Percentiles rank a stretch among this genome's conserved stretches.
Conservation (phyloP, 2,113 vertebrate species). For the Odocoileus hemionus region DNA sequence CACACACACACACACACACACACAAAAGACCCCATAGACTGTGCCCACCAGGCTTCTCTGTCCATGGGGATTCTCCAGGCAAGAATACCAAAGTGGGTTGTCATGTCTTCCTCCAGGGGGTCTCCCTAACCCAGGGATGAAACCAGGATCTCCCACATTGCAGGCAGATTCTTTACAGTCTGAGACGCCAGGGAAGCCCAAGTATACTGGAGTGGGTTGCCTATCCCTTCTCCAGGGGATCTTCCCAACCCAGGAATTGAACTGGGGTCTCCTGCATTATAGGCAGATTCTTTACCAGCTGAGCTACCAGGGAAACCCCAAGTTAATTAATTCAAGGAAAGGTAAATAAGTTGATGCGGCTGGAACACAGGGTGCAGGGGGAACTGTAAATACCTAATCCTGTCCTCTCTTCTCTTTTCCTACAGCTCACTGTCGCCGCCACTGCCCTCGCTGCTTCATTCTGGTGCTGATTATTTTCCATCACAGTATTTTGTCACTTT, state of each 20-base stretch:
- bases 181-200: background rate
- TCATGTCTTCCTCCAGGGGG: background rate
- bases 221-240: background rate
- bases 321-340: background rate
- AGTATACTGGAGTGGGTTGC: background rate
- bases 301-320: background rate
- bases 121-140: background rate
- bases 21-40: background rate
- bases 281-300: background rate
- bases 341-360: background rate
- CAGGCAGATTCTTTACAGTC: background rate
- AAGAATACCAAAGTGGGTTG: background rate
- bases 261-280: background rate
- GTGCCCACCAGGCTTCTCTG: background rate
- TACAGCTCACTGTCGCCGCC: accelerated
- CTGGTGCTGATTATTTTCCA: background rate
- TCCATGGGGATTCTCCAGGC: background rate
- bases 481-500: background rate
- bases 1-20: background rate
- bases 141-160: background rate
- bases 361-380: background rate
- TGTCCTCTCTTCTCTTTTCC: no score
- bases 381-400: background rate
- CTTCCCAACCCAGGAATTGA: background rate
- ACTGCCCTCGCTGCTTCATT: background rate